Evolutionary conservation across 1,140 invertebrate species (phyloP), one percentile per base, ranked within the genome.

Genomic region (Drosophila malerkotliana): DNA sequence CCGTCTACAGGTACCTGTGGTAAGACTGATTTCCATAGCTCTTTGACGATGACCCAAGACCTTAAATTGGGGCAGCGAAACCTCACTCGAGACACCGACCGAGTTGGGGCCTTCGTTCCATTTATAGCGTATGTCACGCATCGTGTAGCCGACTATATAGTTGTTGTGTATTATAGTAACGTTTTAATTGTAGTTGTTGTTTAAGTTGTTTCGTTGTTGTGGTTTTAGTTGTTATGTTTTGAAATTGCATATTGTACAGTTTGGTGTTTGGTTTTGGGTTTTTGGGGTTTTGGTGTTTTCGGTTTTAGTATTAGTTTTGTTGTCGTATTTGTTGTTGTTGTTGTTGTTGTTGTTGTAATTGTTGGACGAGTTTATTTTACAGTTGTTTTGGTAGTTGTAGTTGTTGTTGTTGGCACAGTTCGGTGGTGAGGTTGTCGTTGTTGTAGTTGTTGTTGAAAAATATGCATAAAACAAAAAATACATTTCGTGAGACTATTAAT

Each of bases 91-190:
- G 74, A 98, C 96, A 90, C 97, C 96, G 90, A 98, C 97, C 85
- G 97, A 97, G 93, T 96, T 96, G 91, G 96, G 96, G 72, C 97
- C 97, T 92, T 97, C 96, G 93, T 97, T 97, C 97, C 97, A 98
- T 93, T 97, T 97, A 95, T 98, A 98, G 87, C 96, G 95, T 93
- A 98, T 98, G 94, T 98, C 97, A 93, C 96, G 94, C 97, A 98
- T 98, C 92, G 97, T 98, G 95, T 98, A 98, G 93, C 97, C 97
- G 95, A 98, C 97, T 98, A 95, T 88, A 71, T 78, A 68, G 26
- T 28, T 69, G 9, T 62, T 44, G 62, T 79, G 56, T 76, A 80
- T 76, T 76, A 71, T 63, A 56, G 55, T 80, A 2, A 34, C 34
- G 56, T 64, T 67, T 15, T 56, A 39, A 14, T 63, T 55, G 37